Evolutionary conservation across 2,888 invertebrate species (phyloP).

Genomic region (Drosophila mimetica): DNA sequence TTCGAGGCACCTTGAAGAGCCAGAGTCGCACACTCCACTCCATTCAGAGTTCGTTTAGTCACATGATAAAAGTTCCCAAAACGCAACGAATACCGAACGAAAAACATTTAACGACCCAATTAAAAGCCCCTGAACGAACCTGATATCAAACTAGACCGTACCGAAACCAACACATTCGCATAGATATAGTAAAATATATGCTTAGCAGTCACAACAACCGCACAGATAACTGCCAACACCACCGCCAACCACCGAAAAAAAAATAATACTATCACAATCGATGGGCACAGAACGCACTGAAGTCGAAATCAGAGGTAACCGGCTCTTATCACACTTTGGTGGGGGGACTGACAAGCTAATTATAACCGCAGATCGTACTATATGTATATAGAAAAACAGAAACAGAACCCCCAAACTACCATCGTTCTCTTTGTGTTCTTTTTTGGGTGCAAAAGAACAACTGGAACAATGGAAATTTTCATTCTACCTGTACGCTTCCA

Average conservation of each 20-base stretch:
- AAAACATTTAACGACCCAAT: slow-evolving; percentile 77
- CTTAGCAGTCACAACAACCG: slow-evolving; percentile 46
- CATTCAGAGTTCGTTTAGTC: slow-evolving; percentile 43
- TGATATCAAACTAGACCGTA: slow-evolving; percentile 65
- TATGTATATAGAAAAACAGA: slow-evolving; percentile 28
- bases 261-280: slow-evolving; percentile 38
- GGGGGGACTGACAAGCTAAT: slow-evolving; percentile 43
- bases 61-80: slow-evolving; percentile 47
- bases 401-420: slow-evolving; percentile 2
- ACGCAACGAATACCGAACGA: slow-evolving; percentile 30
- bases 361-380: slow-evolving; percentile 38
- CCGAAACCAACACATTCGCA: slow-evolving; percentile 55
- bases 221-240: slow-evolving; percentile 37
- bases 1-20: slow-evolving; percentile 62
- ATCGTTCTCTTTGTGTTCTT: not conserved
- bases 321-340: slow-evolving; percentile 55
- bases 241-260: slow-evolving; percentile 37
- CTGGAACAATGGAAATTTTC: slow-evolving; percentile 29
- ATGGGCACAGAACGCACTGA: slow-evolving; percentile 31
- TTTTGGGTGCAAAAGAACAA: slow-evolving; percentile 15
- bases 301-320: slow-evolving; percentile 74
- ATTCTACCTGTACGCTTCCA: slow-evolving; percentile 2
- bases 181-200: slow-evolving; percentile 64
- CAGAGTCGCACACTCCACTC: slow-evolving; percentile 12
- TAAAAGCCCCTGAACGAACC: slow-evolving; percentile 65